Evolutionary conservation across 2,113 vertebrate species (phyloP).

Genomic region (Otis tarda): DNA sequence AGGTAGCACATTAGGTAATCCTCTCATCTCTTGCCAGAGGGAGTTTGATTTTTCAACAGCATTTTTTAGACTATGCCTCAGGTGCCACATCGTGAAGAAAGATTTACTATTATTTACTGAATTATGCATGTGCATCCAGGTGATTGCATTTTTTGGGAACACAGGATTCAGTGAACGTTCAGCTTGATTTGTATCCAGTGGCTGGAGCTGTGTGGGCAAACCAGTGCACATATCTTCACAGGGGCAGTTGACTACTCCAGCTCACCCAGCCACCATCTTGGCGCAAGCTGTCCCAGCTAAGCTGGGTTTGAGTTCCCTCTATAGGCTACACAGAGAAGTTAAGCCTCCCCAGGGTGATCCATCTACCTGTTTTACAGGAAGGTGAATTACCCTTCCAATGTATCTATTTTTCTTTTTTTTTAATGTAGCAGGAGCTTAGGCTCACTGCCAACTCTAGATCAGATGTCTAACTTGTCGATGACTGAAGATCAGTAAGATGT

Average conservation of each 20-base stretch:
- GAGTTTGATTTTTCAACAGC: not conserved
- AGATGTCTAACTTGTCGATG: not conserved
- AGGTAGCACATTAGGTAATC: not conserved
- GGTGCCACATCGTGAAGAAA: not conserved
- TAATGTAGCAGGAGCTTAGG: not conserved
- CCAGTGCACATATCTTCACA: rapidly evolving
- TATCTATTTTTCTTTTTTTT: not conserved
- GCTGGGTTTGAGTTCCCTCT: not conserved
- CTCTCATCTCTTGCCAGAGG: not conserved
- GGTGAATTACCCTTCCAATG: not conserved
- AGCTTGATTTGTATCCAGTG: not conserved
- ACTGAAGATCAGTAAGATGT: not conserved
- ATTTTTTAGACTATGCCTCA: not conserved
- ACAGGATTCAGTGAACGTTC: not conserved
- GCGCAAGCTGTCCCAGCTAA: not conserved
- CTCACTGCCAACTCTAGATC: not conserved
- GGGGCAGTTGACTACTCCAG: not conserved
- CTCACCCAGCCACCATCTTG: not conserved
- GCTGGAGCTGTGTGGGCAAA: not conserved
- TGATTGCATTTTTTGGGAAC: not conserved
- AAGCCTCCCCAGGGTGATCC: not conserved
- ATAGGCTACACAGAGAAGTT: not conserved
- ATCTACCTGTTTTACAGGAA: not conserved
- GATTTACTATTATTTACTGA: not conserved
- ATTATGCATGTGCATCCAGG: not conserved